phyloP scores from a whole-genome alignment of 2,113 vertebrate genomes.

The Neoarius graeffei region DNA sequence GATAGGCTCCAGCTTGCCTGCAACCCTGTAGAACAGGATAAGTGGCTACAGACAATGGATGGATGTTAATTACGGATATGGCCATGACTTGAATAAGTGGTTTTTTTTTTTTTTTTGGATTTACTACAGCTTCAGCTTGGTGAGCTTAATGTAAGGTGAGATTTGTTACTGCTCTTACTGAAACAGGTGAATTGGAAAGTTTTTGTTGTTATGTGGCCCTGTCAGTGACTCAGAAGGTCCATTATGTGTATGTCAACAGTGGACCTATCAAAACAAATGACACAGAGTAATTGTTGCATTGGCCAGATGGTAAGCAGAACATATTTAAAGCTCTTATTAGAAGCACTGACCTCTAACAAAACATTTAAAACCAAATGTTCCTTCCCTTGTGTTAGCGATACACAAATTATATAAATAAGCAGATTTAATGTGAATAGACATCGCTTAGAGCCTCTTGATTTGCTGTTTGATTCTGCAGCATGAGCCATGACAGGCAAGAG shows the following conservation, averaged over 20 bases:
- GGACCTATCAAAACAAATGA: not conserved
- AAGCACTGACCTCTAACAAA: not conserved
- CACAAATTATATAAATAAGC: not conserved
- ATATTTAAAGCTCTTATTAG: not conserved
- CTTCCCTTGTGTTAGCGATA: conserved; percentile 3
- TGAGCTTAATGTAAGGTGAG: not conserved
- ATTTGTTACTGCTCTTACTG: conserved; percentile 6
- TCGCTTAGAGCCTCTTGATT: not conserved
- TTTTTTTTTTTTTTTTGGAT: not conserved
- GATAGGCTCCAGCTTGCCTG: too few relatives aligned
- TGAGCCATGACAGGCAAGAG: not conserved
- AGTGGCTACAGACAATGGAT: too few relatives aligned
- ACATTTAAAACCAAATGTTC: not conserved
- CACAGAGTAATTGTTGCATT: not conserved
- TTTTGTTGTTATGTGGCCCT: conserved; percentile 1
- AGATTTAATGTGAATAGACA: not conserved
- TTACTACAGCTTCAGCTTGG: not conserved
- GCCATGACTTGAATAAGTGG: not conserved
- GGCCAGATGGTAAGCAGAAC: not conserved
- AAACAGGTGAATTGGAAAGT: conserved; percentile 24
- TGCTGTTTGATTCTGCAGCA: not conserved
- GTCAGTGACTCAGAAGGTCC: not conserved
- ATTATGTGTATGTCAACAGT: conserved; percentile 18
- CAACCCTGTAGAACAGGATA: too few relatives aligned
- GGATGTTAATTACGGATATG: not conserved